A percentile compares a stretch with the other conserved stretches of the same genome.
phyloP scores from a whole-genome alignment of 2,113 vertebrate species.

The Labeo catla region DNA sequence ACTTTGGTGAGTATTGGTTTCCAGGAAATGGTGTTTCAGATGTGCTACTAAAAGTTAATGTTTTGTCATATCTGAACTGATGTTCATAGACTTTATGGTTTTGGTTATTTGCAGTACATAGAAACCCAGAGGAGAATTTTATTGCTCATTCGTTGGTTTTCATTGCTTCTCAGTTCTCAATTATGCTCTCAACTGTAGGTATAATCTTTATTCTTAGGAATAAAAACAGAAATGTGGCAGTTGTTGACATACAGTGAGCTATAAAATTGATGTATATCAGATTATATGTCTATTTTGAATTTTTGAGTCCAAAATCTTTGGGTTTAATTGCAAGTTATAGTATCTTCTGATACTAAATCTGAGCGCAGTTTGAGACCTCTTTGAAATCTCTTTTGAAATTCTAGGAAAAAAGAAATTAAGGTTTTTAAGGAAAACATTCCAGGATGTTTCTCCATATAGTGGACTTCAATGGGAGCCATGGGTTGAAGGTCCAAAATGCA shows the following conservation, averaged over 20 bases:
- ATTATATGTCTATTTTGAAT: no score
- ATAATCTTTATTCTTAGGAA: not conserved
- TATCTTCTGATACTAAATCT: not conserved
- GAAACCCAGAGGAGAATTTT: not conserved
- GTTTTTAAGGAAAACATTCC: no score
- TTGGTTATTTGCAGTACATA: not conserved
- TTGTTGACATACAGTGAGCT: not conserved
- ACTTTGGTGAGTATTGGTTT: not conserved
- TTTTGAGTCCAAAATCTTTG: not conserved
- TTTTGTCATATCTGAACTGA: not conserved
- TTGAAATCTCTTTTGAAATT: no score
- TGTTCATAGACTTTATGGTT: not conserved
- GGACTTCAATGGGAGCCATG: no score
- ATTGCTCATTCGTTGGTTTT: not conserved
- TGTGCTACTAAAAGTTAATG: not conserved
- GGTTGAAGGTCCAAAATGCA: no score
- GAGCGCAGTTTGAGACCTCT: no score
- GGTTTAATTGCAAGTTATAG: not conserved
- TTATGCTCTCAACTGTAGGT: not conserved
- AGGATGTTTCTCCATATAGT: no score
- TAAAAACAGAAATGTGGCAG: not conserved
- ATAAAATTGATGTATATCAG: not conserved
- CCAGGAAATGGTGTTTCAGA: not conserved
- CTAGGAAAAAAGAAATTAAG: no score
- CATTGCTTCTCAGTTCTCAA: not conserved